Evolutionary conservation across 2,113 vertebrate species (phyloP).

Genomic region (Paraplagusia blochii): DNA sequence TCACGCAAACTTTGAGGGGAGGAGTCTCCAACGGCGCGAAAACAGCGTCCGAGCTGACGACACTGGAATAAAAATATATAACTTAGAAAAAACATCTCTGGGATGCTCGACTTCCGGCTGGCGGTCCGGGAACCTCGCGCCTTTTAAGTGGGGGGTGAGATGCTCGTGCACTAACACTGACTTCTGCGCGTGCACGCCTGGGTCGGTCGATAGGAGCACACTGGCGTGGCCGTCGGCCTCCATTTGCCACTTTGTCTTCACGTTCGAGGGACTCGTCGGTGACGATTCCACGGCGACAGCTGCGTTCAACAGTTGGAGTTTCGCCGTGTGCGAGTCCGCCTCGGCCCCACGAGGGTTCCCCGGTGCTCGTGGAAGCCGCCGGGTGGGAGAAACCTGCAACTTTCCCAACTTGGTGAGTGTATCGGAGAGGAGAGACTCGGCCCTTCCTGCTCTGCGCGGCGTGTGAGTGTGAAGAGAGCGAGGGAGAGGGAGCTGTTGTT

Average conservation of each 20-base stretch:
- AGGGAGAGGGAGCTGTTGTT: conserved; percentile 32
- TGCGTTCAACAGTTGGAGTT: conserved; percentile 55
- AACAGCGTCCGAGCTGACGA: conserved; percentile 42
- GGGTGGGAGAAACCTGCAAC: conserved; percentile 53
- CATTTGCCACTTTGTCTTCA: conserved; percentile 65
- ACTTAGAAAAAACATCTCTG: conserved; percentile 4
- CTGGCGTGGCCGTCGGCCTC: conserved; percentile 69
- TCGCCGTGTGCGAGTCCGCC: not conserved
- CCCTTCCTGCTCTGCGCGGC: conserved; percentile 39
- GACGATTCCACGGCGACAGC: not conserved
- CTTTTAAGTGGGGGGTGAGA: conserved; percentile 46
- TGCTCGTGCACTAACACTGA: conserved; percentile 61
- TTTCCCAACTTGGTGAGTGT: conserved; percentile 65
- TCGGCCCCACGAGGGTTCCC: conserved; percentile 22
- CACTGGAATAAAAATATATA: not conserved
- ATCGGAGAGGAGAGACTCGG: conserved; percentile 29
- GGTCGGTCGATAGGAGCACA: conserved; percentile 57
- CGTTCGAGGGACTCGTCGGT: conserved; percentile 57
- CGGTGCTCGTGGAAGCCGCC: conserved; percentile 33
- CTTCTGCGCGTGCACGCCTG: conserved; percentile 37
- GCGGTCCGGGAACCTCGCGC: conserved; percentile 65
- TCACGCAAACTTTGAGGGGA: conserved; percentile 45
- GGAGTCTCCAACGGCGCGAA: conserved; percentile 22
- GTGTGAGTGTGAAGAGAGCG: conserved; percentile 20
- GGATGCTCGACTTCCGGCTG: conserved; percentile 53